These are phyloP conservation scores for Momotus momota DNA, from an alignment of 2,797 vertebrate species.

Conservation along the genomic window DNA sequence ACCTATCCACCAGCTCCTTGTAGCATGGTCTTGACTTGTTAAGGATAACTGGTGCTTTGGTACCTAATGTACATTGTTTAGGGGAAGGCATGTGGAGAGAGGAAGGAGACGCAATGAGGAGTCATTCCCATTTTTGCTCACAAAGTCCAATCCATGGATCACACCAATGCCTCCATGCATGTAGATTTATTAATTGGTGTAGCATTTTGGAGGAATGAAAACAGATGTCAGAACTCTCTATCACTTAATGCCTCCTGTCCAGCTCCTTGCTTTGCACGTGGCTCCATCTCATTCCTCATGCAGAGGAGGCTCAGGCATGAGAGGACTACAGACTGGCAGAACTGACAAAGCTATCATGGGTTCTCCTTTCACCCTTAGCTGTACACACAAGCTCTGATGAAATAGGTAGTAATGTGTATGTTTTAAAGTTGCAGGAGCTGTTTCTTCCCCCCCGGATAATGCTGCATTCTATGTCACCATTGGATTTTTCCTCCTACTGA, in stretches of 20 bases:
- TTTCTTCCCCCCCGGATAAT: constrained; percentile 57
- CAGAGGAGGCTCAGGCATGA: neutral
- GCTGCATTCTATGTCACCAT: constrained; percentile 55
- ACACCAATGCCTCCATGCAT: neutral
- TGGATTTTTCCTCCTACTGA: constrained; percentile 72
- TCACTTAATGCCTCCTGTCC: neutral
- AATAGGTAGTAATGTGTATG: neutral
- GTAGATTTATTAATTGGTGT: neutral
- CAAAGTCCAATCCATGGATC: neutral
- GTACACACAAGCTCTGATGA: neutral
- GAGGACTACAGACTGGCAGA: neutral
- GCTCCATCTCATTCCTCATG: neutral
- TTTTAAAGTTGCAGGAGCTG: constrained; percentile 71
- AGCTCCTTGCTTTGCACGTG: neutral
- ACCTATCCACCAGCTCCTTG: rapidly evolving
- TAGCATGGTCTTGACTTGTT: neutral
- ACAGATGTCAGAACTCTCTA: neutral
- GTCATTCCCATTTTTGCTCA: neutral
- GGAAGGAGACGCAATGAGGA: neutral
- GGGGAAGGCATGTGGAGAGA: neutral
- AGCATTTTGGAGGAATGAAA: neutral
- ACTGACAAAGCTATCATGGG: rapidly evolving
- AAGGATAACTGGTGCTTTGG: neutral
- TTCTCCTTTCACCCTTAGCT: neutral
- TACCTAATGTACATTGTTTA: rapidly evolving